phyloP scores from a whole-genome alignment of 2,113 vertebrate genomes.

The Machaerirhynchus nigripectus region DNA sequence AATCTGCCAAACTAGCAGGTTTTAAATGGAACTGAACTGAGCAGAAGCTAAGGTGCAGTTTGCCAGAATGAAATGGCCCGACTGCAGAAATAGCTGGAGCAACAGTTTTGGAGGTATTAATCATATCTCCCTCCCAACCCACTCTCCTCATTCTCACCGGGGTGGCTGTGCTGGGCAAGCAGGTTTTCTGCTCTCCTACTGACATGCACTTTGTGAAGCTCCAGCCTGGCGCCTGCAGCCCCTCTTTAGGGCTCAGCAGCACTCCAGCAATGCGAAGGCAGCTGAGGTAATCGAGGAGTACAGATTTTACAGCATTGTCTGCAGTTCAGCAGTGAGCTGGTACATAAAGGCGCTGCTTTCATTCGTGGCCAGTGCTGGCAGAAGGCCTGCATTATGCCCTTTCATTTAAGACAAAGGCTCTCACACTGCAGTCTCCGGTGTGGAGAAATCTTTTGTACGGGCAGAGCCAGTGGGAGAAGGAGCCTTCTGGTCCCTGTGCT shows the following conservation, averaged over 20 bases:
- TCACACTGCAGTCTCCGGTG: slow-evolving; percentile 52
- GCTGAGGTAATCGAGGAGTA: slow-evolving; percentile 34
- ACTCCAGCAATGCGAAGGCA: neutral
- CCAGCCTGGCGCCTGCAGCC: neutral
- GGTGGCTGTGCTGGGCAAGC: neutral
- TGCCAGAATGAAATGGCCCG: neutral
- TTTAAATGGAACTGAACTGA: neutral
- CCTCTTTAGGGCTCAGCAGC: neutral
- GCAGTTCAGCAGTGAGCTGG: slow-evolving; percentile 50
- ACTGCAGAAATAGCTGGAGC: neutral
- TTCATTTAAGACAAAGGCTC: slow-evolving; percentile 67
- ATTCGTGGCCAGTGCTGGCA: slow-evolving; percentile 56
- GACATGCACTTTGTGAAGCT: neutral
- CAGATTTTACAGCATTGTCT: slow-evolving; percentile 64
- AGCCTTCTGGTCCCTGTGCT: slow-evolving; percentile 58
- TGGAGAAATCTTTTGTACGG: slow-evolving; percentile 66
- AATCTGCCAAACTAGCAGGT: neutral
- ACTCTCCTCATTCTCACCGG: neutral
- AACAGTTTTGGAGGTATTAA: neutral
- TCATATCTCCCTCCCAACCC: neutral
- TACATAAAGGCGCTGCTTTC: slow-evolving; percentile 59
- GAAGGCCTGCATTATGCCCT: slow-evolving; percentile 61
- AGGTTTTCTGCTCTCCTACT: neutral
- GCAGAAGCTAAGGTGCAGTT: neutral
- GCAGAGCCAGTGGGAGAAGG: slow-evolving; percentile 62